Evolutionary conservation across 2,888 invertebrate species (phyloP).

Genomic region (Rhorus exstirpatorius): DNA sequence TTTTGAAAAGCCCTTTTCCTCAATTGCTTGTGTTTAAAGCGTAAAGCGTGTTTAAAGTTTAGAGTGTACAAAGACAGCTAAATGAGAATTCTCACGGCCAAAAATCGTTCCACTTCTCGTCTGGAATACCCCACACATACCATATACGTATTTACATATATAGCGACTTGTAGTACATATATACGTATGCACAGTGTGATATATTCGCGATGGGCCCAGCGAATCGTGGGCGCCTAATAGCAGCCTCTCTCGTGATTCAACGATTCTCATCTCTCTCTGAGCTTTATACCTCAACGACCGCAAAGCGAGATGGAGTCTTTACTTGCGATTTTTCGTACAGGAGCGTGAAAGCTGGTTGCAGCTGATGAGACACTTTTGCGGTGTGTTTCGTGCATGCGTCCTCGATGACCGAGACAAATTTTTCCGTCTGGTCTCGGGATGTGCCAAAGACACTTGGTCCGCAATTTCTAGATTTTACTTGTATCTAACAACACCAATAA

Average conservation of each 20-base stretch:
- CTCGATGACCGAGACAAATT: slow-evolving; percentile 50
- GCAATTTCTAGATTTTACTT: background rate
- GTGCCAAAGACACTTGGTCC: slow-evolving; percentile 63
- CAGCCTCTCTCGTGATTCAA: background rate
- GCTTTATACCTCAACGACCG: background rate
- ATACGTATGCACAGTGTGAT: background rate
- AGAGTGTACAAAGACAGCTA: no score
- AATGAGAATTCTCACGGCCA: background rate
- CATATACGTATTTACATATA: no score
- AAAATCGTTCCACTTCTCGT: background rate
- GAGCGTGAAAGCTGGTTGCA: slow-evolving; percentile 5
- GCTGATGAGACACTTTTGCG: background rate
- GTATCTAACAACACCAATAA: background rate
- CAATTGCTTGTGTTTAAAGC: no score
- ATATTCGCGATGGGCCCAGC: background rate
- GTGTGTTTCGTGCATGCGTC: background rate
- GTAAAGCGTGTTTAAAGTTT: no score
- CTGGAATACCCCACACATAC: background rate
- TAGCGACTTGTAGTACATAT: background rate
- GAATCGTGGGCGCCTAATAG: slow-evolving; percentile 17
- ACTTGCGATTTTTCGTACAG: background rate
- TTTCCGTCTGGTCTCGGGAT: slow-evolving; percentile 63
- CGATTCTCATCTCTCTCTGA: background rate
- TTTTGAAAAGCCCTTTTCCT: no score
- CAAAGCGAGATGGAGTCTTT: background rate